A percentile compares a stretch with the other conserved stretches of the same genome.
Evolutionary conservation across 2,113 vertebrate genomes (phyloP).

Genomic region (Tichodroma muraria): DNA sequence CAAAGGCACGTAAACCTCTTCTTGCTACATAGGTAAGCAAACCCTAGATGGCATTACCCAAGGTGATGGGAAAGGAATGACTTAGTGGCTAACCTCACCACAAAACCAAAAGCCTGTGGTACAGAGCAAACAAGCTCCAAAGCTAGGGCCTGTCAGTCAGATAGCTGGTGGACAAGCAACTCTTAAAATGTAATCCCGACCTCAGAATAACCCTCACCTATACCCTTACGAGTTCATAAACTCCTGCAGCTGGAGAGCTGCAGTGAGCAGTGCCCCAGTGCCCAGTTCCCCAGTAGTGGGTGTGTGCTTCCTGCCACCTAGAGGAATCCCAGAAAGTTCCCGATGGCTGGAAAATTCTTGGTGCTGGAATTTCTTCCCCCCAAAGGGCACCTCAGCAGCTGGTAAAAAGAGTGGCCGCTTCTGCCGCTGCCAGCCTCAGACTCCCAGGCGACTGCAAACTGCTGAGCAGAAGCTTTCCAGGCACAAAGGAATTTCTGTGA

Average conservation of each 20-base stretch:
- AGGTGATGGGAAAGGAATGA: background rate
- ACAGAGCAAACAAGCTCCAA: background rate
- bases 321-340: slow-evolving; percentile 1
- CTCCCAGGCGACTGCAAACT: accelerated
- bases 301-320: slow-evolving; percentile 40
- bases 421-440: background rate
- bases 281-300: no score
- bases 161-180: background rate
- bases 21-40: background rate
- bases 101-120: background rate
- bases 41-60: background rate
- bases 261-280: no score
- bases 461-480: background rate
- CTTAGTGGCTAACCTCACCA: background rate
- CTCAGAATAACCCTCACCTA: background rate
- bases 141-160: background rate
- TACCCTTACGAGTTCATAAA: background rate
- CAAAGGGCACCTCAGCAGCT: background rate
- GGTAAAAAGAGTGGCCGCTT: background rate
- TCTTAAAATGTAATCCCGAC: background rate
- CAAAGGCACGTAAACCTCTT: background rate
- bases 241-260: background rate
- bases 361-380: background rate
- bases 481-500: background rate
- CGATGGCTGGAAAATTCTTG: background rate